Base-by-base conservation (phyloP, 2,797 vertebrate genomes). In the Lepidocolaptes lacrymiger region DNA sequence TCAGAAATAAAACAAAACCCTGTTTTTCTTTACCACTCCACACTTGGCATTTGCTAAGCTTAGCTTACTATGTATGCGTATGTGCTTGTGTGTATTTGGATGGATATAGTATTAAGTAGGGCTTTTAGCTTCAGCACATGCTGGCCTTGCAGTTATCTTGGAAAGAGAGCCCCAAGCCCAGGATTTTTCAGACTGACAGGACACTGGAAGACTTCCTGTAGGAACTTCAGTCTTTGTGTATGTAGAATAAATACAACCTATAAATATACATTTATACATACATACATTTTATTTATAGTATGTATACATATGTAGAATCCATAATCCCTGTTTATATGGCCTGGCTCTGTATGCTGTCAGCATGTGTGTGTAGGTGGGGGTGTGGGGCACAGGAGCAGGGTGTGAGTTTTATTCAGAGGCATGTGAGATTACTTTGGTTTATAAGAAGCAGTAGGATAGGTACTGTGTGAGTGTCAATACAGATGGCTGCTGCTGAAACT, bases 381-480 rank as follows among this genome's bases (percentile, higher is more conserved):
- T 56, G 21, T 10, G 27, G 49, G 44, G 23, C 27, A 18, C 19
- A 34, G 49, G 23, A 78, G 30, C 41, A 51, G 30, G 12, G 15
- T 68, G 20, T 81, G 43, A 23, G 41, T 61, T 76, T 63, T 80
- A 14, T 41, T 68, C 22, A 48, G 26, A 83, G 43, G 21, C 9
- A 1, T 13, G 14, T 62, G 30, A 49, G 23, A 43, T 85, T 37
- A 7, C 39, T 67, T 77, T 61, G 7, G 28, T 68, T 88, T 74
- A 2, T 63, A 59, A 67, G 46, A 64, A 69, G 24, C 12, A 14
- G 24, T 52, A 39, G 4, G 4, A 30, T 32, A 15, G 6, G 22
- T 76, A 12, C 6, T n/a, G 16, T 0, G 0, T 36, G 48, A 85
- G 59, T 46, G 52, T 30, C 23, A 6, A 1, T 54, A 7, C 15